Evolutionary conservation across 2,113 vertebrate genomes (phyloP).

Genomic region (Campylomormyrus numenius): DNA sequence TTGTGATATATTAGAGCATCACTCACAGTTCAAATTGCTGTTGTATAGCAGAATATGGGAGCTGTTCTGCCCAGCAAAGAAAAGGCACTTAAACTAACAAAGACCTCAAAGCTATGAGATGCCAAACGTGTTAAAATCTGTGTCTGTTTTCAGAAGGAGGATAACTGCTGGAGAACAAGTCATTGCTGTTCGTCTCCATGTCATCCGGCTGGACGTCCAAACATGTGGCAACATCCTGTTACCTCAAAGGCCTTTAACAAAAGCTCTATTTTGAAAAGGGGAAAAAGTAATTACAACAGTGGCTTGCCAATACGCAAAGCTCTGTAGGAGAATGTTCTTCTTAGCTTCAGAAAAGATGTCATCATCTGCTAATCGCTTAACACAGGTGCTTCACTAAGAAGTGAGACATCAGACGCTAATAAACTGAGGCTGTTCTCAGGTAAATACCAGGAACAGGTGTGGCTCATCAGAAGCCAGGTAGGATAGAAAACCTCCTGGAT

Average conservation of each 20-base stretch:
- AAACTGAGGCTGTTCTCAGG: neutral
- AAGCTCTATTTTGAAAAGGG: neutral
- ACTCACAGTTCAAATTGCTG: neutral
- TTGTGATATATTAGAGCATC: neutral
- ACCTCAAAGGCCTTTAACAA: slow-evolving; percentile 21
- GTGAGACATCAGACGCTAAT: neutral
- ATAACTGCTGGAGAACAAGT: neutral
- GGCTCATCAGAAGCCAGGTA: neutral
- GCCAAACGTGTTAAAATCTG: neutral
- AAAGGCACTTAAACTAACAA: neutral
- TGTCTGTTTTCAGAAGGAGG: neutral
- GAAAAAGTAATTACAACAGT: neutral
- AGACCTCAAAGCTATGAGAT: neutral
- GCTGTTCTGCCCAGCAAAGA: neutral
- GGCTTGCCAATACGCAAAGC: neutral
- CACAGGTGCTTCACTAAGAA: neutral
- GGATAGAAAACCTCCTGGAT: neutral
- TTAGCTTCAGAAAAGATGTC: neutral
- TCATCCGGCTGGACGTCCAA: neutral
- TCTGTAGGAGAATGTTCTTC: neutral
- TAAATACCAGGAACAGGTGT: neutral
- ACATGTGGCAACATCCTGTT: slow-evolving; percentile 41
- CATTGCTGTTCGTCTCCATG: neutral
- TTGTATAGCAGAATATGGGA: neutral
- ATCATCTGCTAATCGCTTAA: neutral